Evolutionary conservation across 2,888 invertebrate genomes (phyloP).

Genomic region (Hemithea aestivaria): DNA sequence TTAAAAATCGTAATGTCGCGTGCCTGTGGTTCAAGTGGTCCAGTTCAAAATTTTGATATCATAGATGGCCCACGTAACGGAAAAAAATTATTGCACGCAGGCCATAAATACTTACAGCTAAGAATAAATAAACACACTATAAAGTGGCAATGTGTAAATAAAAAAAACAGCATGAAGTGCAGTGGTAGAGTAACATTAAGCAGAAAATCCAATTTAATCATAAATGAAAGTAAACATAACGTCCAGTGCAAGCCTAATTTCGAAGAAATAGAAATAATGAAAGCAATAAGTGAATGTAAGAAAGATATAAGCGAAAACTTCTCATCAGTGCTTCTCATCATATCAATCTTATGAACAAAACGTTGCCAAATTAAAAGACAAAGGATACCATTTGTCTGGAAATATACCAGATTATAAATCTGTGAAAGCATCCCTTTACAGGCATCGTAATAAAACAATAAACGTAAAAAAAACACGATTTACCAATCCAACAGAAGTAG

Average conservation of each 20-base stretch:
- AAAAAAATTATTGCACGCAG: no score
- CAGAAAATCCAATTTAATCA: not conserved
- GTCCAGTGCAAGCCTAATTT: conserved; percentile 4
- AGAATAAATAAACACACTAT: conserved; percentile 2
- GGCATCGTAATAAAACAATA: not conserved
- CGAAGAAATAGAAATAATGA: conserved; percentile 4
- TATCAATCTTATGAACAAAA: conserved; percentile 1
- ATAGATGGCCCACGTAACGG: no score
- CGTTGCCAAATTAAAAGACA: conserved; percentile 2
- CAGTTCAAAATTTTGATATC: no score
- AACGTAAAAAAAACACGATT: not conserved
- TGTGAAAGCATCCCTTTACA: no score
- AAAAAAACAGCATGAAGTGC: conserved; percentile 5
- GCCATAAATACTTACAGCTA: conserved; percentile 1
- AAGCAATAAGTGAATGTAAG: conserved; percentile 3
- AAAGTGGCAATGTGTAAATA: conserved; percentile 6
- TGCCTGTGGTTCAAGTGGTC: no score
- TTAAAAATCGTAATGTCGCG: no score
- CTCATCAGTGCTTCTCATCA: not conserved
- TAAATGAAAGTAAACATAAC: conserved; percentile 4
- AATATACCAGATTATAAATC: conserved; percentile 3
- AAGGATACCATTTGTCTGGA: conserved; percentile 1
- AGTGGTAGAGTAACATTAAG: not conserved
- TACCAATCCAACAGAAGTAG: not conserved
- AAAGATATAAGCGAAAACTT: conserved; percentile 2